Conservation (phyloP, 1,140 invertebrate species). For the Elymnias hypermnestra region DNA sequence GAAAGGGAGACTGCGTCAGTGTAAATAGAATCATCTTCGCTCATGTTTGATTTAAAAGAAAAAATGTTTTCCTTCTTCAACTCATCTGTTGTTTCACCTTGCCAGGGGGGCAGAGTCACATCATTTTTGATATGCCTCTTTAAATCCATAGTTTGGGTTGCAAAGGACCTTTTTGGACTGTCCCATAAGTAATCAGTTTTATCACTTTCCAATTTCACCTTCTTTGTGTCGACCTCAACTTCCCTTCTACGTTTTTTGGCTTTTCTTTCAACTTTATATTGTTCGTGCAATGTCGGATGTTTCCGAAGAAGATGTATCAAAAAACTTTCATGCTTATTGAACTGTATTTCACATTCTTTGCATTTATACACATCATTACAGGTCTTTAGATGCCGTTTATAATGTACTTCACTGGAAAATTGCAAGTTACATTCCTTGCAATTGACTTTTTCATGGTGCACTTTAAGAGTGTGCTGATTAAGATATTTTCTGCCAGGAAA, state of each 20-base stretch:
- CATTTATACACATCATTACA: slow-evolving; percentile 42
- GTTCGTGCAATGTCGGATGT: slow-evolving; percentile 45
- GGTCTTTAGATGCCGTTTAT: slow-evolving; percentile 32
- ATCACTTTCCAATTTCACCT: slow-evolving; percentile 16
- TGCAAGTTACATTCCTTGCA: slow-evolving; percentile 31
- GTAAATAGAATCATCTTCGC: slow-evolving; percentile 56
- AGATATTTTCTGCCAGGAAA: slow-evolving; percentile 46
- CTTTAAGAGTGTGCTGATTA: slow-evolving; percentile 56
- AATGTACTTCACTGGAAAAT: slow-evolving; percentile 28
- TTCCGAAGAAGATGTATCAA: slow-evolving; percentile 47
- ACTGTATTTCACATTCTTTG: slow-evolving; percentile 35
- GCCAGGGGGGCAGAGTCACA: slow-evolving; percentile 37
- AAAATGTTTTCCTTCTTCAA: slow-evolving; percentile 45
- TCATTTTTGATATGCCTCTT: slow-evolving; percentile 52
- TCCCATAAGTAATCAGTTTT: slow-evolving; percentile 33
- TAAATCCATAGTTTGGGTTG: slow-evolving; percentile 47
- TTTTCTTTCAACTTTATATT: slow-evolving; percentile 46
- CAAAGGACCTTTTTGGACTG: slow-evolving; percentile 50
- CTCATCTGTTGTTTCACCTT: slow-evolving; percentile 26
- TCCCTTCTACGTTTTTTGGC: slow-evolving; percentile 37
- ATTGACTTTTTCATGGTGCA: slow-evolving; percentile 30
- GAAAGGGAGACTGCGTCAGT: slow-evolving; percentile 52
- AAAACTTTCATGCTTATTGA: slow-evolving; percentile 39
- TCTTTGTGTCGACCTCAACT: slow-evolving; percentile 23
- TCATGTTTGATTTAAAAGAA: slow-evolving; percentile 45